phyloP scores from a whole-genome alignment of 2,888 invertebrate genomes.

The Lucinisca nassula region DNA sequence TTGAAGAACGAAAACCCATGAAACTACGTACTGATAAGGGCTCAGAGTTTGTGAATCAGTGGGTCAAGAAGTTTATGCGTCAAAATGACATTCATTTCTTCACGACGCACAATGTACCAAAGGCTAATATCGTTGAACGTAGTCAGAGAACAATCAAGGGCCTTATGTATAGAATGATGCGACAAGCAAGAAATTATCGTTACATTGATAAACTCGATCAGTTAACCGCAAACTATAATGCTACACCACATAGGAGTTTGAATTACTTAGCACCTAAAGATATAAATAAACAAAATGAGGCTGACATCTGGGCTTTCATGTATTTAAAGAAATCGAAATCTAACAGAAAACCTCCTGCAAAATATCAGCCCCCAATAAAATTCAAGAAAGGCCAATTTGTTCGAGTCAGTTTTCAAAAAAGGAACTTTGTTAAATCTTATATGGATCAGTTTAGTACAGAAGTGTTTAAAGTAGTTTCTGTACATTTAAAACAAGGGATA shows the following conservation, averaged over 20 bases:
- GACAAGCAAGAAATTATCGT: neutral
- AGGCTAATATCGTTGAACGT: neutral
- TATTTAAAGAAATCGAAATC: neutral
- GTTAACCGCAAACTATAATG: conserved; percentile 7
- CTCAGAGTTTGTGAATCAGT: neutral
- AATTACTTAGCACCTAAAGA: conserved; percentile 1
- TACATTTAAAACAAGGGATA: too few species aligned
- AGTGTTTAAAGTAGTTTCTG: too few species aligned
- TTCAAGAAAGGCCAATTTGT: too few species aligned
- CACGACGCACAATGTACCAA: conserved; percentile 3
- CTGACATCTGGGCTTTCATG: conserved; percentile 21
- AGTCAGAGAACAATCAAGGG: neutral
- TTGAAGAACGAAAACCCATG: neutral
- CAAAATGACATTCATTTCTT: conserved; percentile 1
- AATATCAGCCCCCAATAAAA: too few species aligned
- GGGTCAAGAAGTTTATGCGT: neutral
- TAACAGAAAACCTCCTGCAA: too few species aligned
- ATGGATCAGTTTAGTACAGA: too few species aligned
- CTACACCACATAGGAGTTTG: conserved; percentile 14
- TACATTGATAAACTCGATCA: conserved; percentile 12
- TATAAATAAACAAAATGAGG: neutral
- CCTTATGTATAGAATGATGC: neutral
- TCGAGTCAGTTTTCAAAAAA: too few species aligned
- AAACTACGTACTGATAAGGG: conserved; percentile 12
- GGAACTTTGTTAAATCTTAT: too few species aligned